Base-by-base conservation (phyloP, 35 echinoderm and acorn worm genomes). In the Hemicentrotus pulcherrimus region DNA sequence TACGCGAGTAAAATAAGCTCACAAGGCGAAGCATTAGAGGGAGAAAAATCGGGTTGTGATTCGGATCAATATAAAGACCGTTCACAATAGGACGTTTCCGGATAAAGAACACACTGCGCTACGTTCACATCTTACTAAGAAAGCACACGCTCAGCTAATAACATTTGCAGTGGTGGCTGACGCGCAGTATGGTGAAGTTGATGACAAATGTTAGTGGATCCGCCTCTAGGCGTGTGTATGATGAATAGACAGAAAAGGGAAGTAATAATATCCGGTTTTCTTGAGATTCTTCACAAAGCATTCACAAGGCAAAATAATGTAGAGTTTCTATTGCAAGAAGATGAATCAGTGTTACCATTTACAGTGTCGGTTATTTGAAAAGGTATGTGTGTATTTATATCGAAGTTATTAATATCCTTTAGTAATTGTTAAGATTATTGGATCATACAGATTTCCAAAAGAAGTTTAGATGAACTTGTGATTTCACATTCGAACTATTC, bases 231-330 rank as follows among this genome's bases (percentile, higher is more conserved):
- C 32, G 88, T 90, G 31, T 45, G 18, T 46, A 30, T 47, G 46
- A 5, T 90, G 88, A 90, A 90, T 90, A 45, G 88, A 41, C 32
- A 47, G 88, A 33, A 33, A 15, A 35, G 32, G 88, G 88, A 90
- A 90, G 46, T 90, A 33, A 45, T 90, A 90, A 90, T 90, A 90
- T 90, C 88, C 87, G 87, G 87, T 89, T 41, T 89, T 41, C 88
- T 90, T 90, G 88, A 90, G n/a, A 32, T 90, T 90, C 33, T 11
- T 90, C 88, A 41, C 32, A 31, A 90, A 45, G 32, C n/a, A 45
- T 90, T 90, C 32, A 90, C 24, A 90, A 90, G n/a, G 88, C 32
- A 18, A 90, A 30, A 90, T 47, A 90, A 90, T 24, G 12, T 9
- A 90, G n/a, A 90, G 32, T 90, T 90, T 16, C 32, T 90, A 31